phyloP scores from a whole-genome alignment of 2,888 invertebrate species.

The Spodoptera picta region DNA sequence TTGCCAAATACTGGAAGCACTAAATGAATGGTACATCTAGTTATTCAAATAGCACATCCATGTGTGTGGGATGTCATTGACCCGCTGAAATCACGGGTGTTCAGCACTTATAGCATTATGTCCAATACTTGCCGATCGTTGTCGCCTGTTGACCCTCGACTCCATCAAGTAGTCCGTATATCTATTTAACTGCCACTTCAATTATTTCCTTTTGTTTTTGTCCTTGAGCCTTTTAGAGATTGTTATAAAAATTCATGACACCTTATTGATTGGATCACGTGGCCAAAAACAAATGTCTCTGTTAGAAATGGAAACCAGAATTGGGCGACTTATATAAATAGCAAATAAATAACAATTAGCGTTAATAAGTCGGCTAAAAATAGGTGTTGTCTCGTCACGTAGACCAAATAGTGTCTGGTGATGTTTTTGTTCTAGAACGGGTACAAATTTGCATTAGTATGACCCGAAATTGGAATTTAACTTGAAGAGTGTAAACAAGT shows the following conservation, averaged over 20 bases:
- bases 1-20: slow-evolving; percentile 39
- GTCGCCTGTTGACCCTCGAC: slow-evolving; percentile 80
- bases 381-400: slow-evolving; percentile 28
- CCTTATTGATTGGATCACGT: slow-evolving; percentile 62
- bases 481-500: too few relatives aligned
- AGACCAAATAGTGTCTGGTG: slow-evolving; percentile 8
- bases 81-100: slow-evolving; percentile 82
- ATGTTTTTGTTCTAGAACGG: too few relatives aligned
- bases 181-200: slow-evolving; percentile 78
- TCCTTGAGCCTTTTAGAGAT: slow-evolving; percentile 63
- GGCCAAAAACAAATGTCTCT: slow-evolving; percentile 34
- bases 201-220: slow-evolving; percentile 73
- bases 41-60: slow-evolving; percentile 48
- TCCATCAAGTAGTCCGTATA: slow-evolving; percentile 76
- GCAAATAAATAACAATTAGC: slow-evolving; percentile 34
- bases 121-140: slow-evolving; percentile 74
- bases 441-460: too few relatives aligned
- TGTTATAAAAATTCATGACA: slow-evolving; percentile 64
- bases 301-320: slow-evolving; percentile 22
- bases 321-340: slow-evolving; percentile 30
- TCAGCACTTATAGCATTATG: slow-evolving; percentile 78
- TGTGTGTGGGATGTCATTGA: slow-evolving; percentile 76
- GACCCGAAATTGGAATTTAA: too few relatives aligned
- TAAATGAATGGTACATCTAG: slow-evolving; percentile 40
- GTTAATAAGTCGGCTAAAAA: slow-evolving; percentile 12